Base-by-base conservation (phyloP, 1,140 invertebrate species). In the Euschistus heros region DNA sequence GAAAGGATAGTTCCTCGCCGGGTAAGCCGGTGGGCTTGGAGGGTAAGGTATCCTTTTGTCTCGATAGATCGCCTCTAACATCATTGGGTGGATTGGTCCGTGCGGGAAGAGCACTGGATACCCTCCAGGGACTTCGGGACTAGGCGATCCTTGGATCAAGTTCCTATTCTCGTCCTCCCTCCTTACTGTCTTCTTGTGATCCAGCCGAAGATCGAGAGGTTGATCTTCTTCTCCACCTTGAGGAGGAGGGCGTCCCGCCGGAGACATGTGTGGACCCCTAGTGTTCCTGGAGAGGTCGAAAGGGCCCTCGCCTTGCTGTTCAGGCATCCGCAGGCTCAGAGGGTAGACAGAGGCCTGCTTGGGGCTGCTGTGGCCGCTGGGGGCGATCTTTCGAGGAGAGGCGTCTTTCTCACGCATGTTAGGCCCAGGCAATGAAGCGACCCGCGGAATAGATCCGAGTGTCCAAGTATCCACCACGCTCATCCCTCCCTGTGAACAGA, bases 201-300 rank as follows among this genome's bases (percentile, higher is more conserved):
- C 88, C 52, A 92, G 81, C 67, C 89, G 81, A 13, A 94, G 79
- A 74, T 93, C 91, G 54, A 94, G 76, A 2, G 91, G 91, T 72
- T 89, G 86, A 68, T 89, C 87, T 37, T 83, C 81, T 37, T 81
- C 77, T 46, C 71, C 65, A 0, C 76, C 75, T 5, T 71, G 78
- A 73, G 63, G 77, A 71, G 62, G 76, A 71, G 75, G 79, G 46
- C 73, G 67, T 17, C 71, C 71, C 4, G 74, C 73, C 18, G 75
- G 72, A 18, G 77, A 77, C 73, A 78, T 74, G 70, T 76, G 76
- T 17, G 70, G 68, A n/a, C 68, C 71, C 5, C 76, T 76, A 0
- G 73, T 75, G 68, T 77, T 77, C 24, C 76, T 69, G 27, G 76
- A 83, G 44, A 84, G 73, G 70, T 84, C 83, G 72, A 83, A 84